Evolutionary conservation across 2,888 invertebrate species (phyloP).

Genomic region (Sturmia bella): DNA sequence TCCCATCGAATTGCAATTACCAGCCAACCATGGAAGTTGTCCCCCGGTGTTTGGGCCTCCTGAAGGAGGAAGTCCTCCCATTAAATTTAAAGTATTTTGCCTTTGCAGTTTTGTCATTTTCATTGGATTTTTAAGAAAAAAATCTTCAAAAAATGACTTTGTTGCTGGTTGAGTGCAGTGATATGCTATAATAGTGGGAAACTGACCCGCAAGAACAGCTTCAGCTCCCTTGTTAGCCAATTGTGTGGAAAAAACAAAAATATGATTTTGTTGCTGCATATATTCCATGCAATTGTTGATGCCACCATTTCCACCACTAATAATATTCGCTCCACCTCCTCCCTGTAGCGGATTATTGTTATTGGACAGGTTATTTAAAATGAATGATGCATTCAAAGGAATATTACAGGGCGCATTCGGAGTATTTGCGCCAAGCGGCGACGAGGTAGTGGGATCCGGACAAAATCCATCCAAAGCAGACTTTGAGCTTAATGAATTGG

Average conservation of each 20-base stretch:
- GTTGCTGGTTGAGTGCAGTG: slow-evolving; percentile 98
- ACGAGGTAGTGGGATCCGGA: slow-evolving; percentile 39
- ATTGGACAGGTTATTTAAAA: slow-evolving; percentile 52
- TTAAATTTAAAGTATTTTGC: slow-evolving; percentile 84
- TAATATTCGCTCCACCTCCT: slow-evolving; percentile 42
- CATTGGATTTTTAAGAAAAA: slow-evolving; percentile 91
- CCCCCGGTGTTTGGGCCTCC: slow-evolving; percentile 37
- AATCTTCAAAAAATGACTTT: slow-evolving; percentile 92
- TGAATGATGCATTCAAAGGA: slow-evolving; percentile 51
- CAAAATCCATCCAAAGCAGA: slow-evolving; percentile 51
- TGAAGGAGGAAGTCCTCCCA: slow-evolving; percentile 47
- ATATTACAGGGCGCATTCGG: slow-evolving; percentile 51
- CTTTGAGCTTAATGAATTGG: slow-evolving; percentile 52
- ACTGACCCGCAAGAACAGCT: slow-evolving; percentile 93
- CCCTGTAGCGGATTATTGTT: slow-evolving; percentile 49
- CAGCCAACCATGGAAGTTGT: slow-evolving; percentile 60
- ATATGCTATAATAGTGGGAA: slow-evolving; percentile 95
- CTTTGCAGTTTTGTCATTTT: slow-evolving; percentile 94
- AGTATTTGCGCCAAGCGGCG: slow-evolving; percentile 39
- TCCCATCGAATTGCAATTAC: slow-evolving; percentile 66
- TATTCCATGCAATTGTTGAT: slow-evolving; percentile 81
- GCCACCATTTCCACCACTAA: slow-evolving; percentile 42
- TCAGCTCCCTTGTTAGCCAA: slow-evolving; percentile 98
- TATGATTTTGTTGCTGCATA: slow-evolving; percentile 98
- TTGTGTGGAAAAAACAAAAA: slow-evolving; percentile 97